Evolutionary conservation across 2,113 vertebrate genomes (phyloP).

Genomic region (Mesembrinibis cayennensis): DNA sequence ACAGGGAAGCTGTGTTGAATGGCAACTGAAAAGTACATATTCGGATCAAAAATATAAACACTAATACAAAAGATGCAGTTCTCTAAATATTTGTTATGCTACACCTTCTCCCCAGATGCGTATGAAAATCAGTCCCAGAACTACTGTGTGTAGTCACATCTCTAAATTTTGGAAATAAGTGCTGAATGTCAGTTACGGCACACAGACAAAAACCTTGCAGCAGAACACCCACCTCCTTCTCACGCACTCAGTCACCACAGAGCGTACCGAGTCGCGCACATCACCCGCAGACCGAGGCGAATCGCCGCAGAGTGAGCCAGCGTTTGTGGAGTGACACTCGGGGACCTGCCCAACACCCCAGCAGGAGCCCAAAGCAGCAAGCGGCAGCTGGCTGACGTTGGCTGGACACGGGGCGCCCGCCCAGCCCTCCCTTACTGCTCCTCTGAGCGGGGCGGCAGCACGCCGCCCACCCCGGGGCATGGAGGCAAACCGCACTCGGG

Average conservation of each 20-base stretch:
- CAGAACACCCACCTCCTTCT: neutral
- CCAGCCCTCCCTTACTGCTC: neutral
- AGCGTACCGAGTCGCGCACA: neutral
- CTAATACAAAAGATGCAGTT: neutral
- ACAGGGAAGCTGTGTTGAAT: neutral
- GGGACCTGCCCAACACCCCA: neutral
- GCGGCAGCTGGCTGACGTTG: neutral
- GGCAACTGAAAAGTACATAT: neutral
- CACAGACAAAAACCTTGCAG: neutral
- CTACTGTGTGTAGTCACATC: neutral
- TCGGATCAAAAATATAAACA: neutral
- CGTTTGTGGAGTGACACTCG: neutral
- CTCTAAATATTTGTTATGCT: neutral
- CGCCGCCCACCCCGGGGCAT: no score
- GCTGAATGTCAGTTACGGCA: neutral
- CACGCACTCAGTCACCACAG: neutral
- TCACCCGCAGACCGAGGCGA: fast-evolving
- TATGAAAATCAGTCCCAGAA: neutral
- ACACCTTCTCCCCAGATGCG: neutral
- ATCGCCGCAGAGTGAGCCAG: neutral
- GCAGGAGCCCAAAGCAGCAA: neutral
- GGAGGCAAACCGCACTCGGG: neutral
- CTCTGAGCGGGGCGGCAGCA: neutral
- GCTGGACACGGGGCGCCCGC: fast-evolving
- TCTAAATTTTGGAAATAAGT: neutral